These are phyloP conservation scores for Sinocyclocheilus grahami DNA, from an alignment of 2,113 vertebrate species.

Conservation along the genomic window DNA sequence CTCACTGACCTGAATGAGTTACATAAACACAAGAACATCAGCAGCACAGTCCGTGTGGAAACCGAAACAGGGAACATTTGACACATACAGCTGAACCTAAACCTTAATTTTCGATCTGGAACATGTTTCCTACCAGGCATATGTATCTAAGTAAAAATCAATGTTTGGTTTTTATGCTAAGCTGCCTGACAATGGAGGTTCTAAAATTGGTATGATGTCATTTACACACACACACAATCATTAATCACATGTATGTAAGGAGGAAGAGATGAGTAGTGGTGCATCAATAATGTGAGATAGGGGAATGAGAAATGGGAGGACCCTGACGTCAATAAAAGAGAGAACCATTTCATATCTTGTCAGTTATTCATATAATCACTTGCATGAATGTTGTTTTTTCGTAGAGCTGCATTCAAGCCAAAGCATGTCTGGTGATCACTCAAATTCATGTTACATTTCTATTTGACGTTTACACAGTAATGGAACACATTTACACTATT, in stretches of 20 bases:
- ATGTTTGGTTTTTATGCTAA: background rate
- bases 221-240: background rate
- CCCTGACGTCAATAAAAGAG: conserved; percentile 1
- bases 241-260: background rate
- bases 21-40: conserved; percentile 48
- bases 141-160: background rate
- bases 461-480: background rate
- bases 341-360: conserved; percentile 9
- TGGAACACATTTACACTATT: background rate
- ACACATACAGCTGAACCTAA: background rate
- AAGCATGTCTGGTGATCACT: background rate
- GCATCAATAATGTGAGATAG: conserved; percentile 42
- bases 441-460: background rate
- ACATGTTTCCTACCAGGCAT: background rate
- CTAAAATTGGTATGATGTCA: background rate
- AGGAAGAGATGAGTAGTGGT: background rate
- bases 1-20: conserved; percentile 53
- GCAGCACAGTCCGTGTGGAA: background rate
- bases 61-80: background rate
- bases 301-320: conserved; percentile 33
- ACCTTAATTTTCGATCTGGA: background rate
- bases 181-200: background rate
- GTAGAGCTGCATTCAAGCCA: background rate
- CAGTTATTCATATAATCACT: background rate
- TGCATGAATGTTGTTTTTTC: background rate